These are phyloP conservation scores for Spea bombifrons DNA, from an alignment of 2,113 vertebrate genomes.

Conservation along the genomic window DNA sequence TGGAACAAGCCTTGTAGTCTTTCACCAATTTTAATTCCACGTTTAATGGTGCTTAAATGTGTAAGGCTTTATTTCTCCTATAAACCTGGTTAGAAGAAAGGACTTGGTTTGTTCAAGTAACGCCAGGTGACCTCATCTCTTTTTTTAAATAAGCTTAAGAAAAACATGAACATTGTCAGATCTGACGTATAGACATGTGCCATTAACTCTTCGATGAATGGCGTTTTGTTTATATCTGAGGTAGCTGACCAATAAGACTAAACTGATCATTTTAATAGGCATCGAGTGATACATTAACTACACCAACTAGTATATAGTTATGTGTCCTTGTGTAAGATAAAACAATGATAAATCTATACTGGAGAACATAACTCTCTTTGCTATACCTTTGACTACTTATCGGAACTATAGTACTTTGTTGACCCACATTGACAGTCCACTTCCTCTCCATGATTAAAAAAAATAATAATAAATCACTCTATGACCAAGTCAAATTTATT, in stretches of 20 bases:
- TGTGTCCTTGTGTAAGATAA: neutral
- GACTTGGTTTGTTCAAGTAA: constrained; percentile 27
- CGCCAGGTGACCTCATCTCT: constrained; percentile 39
- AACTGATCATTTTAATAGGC: neutral
- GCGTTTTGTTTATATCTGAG: neutral
- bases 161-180: constrained; percentile 7
- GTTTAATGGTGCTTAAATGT: constrained; percentile 44
- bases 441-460: no score
- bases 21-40: constrained; percentile 42
- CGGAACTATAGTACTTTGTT: no score
- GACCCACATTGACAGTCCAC: no score
- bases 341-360: neutral
- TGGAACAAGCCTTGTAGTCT: constrained; percentile 33
- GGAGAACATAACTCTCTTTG: neutral
- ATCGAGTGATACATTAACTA: no score
- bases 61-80: constrained; percentile 37
- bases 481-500: neutral
- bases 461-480: no score
- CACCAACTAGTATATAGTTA: no score
- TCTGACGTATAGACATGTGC: constrained; percentile 23
- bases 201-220: constrained; percentile 8
- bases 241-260: neutral
- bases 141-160: constrained; percentile 24
- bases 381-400: neutral
- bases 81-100: constrained; percentile 41